Conservation (phyloP, 2,888 invertebrate species). For the Drosophila buzzatii region DNA sequence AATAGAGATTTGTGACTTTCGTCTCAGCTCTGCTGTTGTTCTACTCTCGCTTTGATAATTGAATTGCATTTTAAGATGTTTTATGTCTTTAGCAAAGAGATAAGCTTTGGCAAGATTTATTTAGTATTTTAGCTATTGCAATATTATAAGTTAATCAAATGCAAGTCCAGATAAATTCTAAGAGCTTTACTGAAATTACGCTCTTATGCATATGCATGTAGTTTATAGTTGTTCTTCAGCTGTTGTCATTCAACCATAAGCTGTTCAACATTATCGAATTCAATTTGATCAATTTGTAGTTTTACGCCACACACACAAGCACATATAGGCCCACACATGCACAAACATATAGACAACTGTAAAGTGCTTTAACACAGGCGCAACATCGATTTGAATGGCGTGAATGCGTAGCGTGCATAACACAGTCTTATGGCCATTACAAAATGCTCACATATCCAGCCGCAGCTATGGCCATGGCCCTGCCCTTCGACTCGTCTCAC, state of each 20-base stretch:
- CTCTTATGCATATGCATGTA: background rate
- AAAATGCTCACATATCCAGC: conserved; percentile 30
- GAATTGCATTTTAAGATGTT: background rate
- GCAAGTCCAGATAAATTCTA: background rate
- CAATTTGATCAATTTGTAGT: conserved; percentile 42
- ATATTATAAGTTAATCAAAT: background rate
- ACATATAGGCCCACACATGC: too few species aligned
- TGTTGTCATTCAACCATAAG: conserved; percentile 24
- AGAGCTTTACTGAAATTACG: background rate
- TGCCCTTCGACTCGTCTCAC: background rate
- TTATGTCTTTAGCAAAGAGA: background rate
- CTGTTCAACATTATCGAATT: conserved; percentile 24
- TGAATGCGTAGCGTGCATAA: conserved; percentile 49
- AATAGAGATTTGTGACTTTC: too few species aligned
- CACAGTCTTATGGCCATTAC: conserved; percentile 34
- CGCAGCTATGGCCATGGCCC: conserved; percentile 1
- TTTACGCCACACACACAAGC: conserved; percentile 23
- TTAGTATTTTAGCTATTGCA: background rate
- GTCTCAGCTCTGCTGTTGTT: too few species aligned
- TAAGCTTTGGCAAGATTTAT: background rate
- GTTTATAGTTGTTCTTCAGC: background rate
- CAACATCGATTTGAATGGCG: conserved; percentile 48
- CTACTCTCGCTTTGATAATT: too few species aligned
- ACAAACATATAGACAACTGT: conserved; percentile 2
- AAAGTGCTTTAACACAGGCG: conserved; percentile 17